Evolutionary conservation across 2,113 vertebrate species (phyloP).

Genomic region (Odocoileus hemionus): DNA sequence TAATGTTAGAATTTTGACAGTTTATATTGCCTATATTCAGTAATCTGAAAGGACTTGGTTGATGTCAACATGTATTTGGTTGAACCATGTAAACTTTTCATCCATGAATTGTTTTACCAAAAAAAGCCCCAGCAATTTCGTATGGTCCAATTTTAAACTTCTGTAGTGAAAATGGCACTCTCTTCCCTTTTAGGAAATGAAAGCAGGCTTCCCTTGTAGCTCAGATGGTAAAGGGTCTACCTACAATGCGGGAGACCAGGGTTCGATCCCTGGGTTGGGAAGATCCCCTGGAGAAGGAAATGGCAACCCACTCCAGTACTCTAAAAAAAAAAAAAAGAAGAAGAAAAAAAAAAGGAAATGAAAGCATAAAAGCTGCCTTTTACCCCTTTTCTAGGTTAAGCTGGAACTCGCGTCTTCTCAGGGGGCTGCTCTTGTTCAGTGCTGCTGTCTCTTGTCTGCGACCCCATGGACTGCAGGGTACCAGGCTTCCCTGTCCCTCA

Average conservation of each 20-base stretch:
- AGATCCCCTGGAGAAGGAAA: too few species aligned
- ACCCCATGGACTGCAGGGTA: background rate
- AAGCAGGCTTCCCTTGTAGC: too few species aligned
- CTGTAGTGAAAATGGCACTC: background rate
- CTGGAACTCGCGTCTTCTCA: background rate
- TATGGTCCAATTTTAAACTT: background rate
- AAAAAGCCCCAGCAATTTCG: background rate
- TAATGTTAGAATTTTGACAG: background rate
- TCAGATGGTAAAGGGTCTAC: too few species aligned
- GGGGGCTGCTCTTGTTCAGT: background rate
- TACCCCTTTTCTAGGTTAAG: background rate
- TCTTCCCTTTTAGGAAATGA: background rate
- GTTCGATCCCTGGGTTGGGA: too few species aligned
- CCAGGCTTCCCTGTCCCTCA: background rate
- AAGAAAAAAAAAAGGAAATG: too few species aligned
- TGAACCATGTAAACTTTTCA: background rate
- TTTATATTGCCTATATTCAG: background rate
- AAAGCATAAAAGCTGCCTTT: background rate
- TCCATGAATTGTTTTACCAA: background rate
- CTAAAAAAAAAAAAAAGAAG: too few species aligned
- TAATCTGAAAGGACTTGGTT: background rate
- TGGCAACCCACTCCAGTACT: too few species aligned
- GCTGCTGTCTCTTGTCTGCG: background rate
- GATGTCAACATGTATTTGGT: background rate
- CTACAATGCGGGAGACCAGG: too few species aligned